Conservation (phyloP, 2,797 vertebrate genomes). For the Pangasius djambal region DNA sequence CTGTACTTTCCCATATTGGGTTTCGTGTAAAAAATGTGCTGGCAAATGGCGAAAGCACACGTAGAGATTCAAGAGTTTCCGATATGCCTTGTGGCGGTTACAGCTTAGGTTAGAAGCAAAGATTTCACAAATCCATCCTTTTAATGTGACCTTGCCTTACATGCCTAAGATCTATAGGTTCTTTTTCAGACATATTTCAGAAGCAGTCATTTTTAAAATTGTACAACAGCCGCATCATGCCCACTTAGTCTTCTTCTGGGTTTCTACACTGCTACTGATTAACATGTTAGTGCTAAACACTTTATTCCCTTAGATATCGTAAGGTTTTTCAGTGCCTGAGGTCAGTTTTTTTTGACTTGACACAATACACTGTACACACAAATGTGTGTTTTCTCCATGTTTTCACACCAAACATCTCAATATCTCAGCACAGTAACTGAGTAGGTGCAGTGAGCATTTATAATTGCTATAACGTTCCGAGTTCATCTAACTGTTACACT, state of each 20-base stretch:
- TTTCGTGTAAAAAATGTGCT: too few species aligned
- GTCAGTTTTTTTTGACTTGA: background rate
- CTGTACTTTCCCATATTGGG: background rate
- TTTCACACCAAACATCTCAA: background rate
- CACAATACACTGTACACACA: background rate
- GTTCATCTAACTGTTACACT: background rate
- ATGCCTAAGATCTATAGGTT: background rate
- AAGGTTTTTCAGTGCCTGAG: background rate
- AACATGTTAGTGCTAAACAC: background rate
- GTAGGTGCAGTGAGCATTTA: background rate
- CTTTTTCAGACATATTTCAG: background rate
- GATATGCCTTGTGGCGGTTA: background rate
- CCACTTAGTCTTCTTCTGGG: background rate
- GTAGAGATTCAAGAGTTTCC: too few species aligned
- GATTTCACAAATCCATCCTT: background rate
- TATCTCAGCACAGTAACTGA: background rate
- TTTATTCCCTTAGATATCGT: background rate
- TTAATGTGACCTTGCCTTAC: background rate
- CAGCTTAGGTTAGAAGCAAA: background rate
- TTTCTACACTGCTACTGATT: background rate
- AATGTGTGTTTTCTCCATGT: background rate
- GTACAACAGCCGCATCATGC: too few species aligned
- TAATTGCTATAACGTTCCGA: background rate
- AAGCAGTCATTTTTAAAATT: too few species aligned
- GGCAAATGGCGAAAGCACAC: too few species aligned